Evolutionary conservation across 2,888 invertebrate species (phyloP).

Genomic region (Diaperis boleti): DNA sequence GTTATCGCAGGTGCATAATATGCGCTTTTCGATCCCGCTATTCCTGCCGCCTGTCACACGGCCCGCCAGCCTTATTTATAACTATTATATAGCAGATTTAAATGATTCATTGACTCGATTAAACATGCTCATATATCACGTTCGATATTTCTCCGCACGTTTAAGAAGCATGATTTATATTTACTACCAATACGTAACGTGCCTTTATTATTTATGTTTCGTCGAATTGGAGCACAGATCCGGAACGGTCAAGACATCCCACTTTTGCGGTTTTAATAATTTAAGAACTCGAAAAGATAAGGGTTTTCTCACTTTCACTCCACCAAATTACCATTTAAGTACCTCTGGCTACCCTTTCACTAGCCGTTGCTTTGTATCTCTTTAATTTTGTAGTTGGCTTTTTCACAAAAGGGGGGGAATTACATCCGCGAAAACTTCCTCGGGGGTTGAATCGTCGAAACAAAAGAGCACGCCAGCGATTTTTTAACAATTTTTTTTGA

Average conservation of each 20-base stretch:
- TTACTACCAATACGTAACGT: slow-evolving; percentile 45
- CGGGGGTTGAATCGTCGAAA: slow-evolving; percentile 16
- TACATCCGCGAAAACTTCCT: slow-evolving; percentile 13
- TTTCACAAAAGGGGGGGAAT: slow-evolving; percentile 13
- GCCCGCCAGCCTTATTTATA: slow-evolving; percentile 49
- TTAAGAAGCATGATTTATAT: slow-evolving; percentile 53
- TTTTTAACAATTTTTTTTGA: slow-evolving; percentile 19
- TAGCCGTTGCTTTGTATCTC: slow-evolving; percentile 8
- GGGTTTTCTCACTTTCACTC: slow-evolving; percentile 7
- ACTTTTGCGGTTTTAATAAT: slow-evolving; percentile 2
- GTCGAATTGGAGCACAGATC: slow-evolving; percentile 14
- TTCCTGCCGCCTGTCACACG: slow-evolving; percentile 6
- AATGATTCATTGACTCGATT: slow-evolving; percentile 59
- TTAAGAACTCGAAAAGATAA: not conserved
- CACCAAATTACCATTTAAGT: slow-evolving; percentile 11
- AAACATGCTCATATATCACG: slow-evolving; percentile 51
- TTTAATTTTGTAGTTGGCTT: slow-evolving; percentile 3
- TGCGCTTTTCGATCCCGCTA: slow-evolving; percentile 15
- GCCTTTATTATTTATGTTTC: slow-evolving; percentile 25
- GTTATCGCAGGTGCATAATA: slow-evolving; percentile 15
- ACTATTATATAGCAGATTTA: slow-evolving; percentile 53
- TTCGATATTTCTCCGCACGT: slow-evolving; percentile 54
- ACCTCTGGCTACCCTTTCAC: too few relatives aligned
- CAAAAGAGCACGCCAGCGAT: slow-evolving; percentile 14
- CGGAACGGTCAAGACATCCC: slow-evolving; percentile 15